Percentiles rank a stretch among this genome's conserved stretches.
phyloP scores from a whole-genome alignment of 2,797 vertebrate species.

The Menidia menidia region DNA sequence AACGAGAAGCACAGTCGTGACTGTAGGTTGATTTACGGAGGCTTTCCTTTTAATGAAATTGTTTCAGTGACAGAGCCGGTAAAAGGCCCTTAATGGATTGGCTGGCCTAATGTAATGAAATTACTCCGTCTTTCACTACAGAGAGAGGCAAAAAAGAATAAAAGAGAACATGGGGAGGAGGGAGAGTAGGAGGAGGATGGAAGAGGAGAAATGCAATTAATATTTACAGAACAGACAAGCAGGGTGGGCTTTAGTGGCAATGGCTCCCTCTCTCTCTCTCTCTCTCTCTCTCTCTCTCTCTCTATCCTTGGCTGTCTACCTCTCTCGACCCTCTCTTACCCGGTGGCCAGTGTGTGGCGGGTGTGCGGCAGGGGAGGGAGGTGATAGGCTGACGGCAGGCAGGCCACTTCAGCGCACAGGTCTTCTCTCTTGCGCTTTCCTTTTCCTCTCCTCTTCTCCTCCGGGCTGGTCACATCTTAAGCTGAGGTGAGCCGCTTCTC shows the following conservation, averaged over 20 bases:
- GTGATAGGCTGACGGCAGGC: constrained; percentile 81
- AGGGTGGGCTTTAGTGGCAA: constrained; percentile 85
- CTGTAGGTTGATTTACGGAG: constrained; percentile 97
- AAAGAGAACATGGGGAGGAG: constrained; percentile 68
- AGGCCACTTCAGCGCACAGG: constrained; percentile 80
- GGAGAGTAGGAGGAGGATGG: constrained; percentile 46
- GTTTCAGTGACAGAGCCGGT: constrained; percentile 99
- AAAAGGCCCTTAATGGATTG: constrained; percentile 99
- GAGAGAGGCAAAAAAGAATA: constrained; percentile 78
- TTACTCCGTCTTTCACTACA: constrained; percentile 97
- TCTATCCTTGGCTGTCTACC: constrained; percentile 37
- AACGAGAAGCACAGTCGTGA: constrained; percentile 90
- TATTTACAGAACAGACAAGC: constrained; percentile 98
- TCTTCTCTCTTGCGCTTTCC: constrained; percentile 69
- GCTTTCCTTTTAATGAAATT: constrained; percentile 99
- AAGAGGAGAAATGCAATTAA: constrained; percentile 92
- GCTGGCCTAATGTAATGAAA: constrained; percentile 99
- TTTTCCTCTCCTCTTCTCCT: constrained; percentile 70
- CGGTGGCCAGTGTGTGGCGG: constrained; percentile 71
- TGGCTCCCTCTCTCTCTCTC: constrained; percentile 64
- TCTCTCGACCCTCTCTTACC: constrained; percentile 68
- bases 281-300: constrained; percentile 66
- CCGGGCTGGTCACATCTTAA: constrained; percentile 68
- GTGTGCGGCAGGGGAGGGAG: constrained; percentile 67
- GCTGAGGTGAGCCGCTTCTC: constrained; percentile 77